These are phyloP conservation scores for Octonoba sinensis DNA, from an alignment of 2,888 invertebrate genomes.

Conservation along the genomic window DNA sequence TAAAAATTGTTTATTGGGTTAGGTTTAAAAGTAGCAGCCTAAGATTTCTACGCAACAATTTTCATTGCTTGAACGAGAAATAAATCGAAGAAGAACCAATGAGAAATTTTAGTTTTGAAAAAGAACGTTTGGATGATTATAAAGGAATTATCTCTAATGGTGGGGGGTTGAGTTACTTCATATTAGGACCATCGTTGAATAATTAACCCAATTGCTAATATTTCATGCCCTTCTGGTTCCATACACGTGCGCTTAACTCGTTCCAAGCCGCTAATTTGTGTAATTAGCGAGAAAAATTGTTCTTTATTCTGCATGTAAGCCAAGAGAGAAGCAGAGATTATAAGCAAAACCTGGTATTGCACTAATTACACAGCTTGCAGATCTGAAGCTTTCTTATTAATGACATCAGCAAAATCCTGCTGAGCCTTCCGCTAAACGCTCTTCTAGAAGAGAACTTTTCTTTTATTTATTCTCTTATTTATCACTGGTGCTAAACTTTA, in stretches of 20 bases:
- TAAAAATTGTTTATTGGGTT: too few relatives aligned
- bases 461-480: constrained; percentile 4
- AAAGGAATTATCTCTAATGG: constrained; percentile 2
- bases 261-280: constrained; percentile 41
- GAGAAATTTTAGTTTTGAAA: not conserved
- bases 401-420: constrained; percentile 38
- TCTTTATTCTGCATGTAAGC: constrained; percentile 50
- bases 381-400: constrained; percentile 49
- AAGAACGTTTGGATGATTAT: not conserved
- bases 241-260: constrained; percentile 11
- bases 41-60: too few relatives aligned
- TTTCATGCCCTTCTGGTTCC: constrained; percentile 17
- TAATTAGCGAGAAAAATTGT: constrained; percentile 58
- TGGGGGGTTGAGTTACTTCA: not conserved
- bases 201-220: constrained; percentile 49
- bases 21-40: too few relatives aligned
- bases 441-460: too few relatives aligned
- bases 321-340: constrained; percentile 14
- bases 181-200: constrained; percentile 18
- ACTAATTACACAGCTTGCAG: constrained; percentile 41
- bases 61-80: too few relatives aligned
- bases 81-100: too few relatives aligned
- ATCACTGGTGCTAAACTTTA: not conserved
- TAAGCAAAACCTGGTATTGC: constrained; percentile 49
- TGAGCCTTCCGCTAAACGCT: not conserved